Evolutionary conservation across 1,140 invertebrate genomes (phyloP).

Genomic region (Aphis craccivora): DNA sequence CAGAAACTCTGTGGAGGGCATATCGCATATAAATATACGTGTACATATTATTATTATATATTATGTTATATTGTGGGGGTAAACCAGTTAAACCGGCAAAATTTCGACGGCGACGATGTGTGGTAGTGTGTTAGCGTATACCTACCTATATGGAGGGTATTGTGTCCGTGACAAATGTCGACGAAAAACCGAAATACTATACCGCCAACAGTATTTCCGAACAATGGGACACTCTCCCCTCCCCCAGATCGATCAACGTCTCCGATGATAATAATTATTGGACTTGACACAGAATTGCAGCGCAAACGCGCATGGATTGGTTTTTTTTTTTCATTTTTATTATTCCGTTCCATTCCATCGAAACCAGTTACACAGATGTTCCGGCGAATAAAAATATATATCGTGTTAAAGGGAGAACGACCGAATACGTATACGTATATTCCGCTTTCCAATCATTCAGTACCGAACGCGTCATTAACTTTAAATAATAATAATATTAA

Average conservation of each 20-base stretch:
- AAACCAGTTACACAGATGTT: slow-evolving; percentile 47
- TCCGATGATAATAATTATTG: slow-evolving; percentile 39
- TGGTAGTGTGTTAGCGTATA: background rate
- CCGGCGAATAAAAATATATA: background rate
- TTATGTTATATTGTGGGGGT: slow-evolving; percentile 35
- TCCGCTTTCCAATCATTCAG: slow-evolving; percentile 29
- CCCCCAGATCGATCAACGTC: slow-evolving; percentile 51
- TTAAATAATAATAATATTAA: slow-evolving; percentile 24
- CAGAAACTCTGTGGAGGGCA: slow-evolving; percentile 12
- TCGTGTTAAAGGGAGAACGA: background rate
- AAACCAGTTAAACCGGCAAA: slow-evolving; percentile 57
- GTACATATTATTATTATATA: slow-evolving; percentile 34
- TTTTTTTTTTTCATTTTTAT: background rate
- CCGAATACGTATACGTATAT: background rate
- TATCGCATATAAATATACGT: background rate
- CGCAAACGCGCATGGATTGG: background rate
- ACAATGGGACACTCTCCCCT: slow-evolving; percentile 38
- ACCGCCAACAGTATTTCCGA: slow-evolving; percentile 41
- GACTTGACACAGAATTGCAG: slow-evolving; percentile 1
- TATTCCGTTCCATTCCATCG: background rate
- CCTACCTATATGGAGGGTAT: background rate
- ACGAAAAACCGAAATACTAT: slow-evolving; percentile 56
- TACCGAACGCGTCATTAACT: slow-evolving; percentile 47
- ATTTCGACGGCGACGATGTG: background rate
- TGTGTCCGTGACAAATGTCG: slow-evolving; percentile 54